Evolutionary conservation across 2,113 vertebrate species (phyloP), one percentile per base, ranked within the genome.

Genomic region (Chaetorhynchus papuensis): DNA sequence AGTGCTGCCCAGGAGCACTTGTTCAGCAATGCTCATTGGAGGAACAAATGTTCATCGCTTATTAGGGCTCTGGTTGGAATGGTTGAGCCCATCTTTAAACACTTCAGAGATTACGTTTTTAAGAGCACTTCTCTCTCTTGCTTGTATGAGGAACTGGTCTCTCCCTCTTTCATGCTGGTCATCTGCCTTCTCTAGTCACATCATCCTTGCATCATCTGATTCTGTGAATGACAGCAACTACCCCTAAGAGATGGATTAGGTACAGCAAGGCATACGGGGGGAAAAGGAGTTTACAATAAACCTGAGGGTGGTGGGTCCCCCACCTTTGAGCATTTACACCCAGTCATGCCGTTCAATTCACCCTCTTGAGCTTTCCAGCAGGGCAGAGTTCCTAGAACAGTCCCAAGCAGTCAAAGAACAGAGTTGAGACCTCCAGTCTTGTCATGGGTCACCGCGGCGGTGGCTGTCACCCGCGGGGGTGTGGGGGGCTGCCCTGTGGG

Each of bases 381-480:
- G 21, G 59, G 37, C 60, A 33, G 54, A 72, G 59, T 74, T 91
- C 71, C 54, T 35, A 9, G 30, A 54, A 26, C 10, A 14, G 54
- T 66, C 24, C 50, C 33, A 18, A 2, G 35, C 78, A 66, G 86
- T 17, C 13, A 15, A 72, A 74, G 31, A 60, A 64, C 15, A 45
- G 44, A 37, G 71, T 19, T 74, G 81, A 56, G 47, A 21, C 18
- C 23, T 52, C 26, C 57, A 39, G 47, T 18, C 50, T 19, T 45
- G 66, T 4, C 15, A 35, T 2, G 0, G 0, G 50, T 70, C 86
- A 20, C 79, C 28, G 1, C 3, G 42, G 61, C 7, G 2, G 60
- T 10, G 80, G 27, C 69, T 20, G 45, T 98, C 96, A 97, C 39
- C 97, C 96, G 0, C 41, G 96, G 92, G 87, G 96, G 44, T 8